Evolutionary conservation across 2,797 vertebrate genomes (phyloP), one percentile per base, ranked within the genome.

Genomic region (Anniella stebbinsi): DNA sequence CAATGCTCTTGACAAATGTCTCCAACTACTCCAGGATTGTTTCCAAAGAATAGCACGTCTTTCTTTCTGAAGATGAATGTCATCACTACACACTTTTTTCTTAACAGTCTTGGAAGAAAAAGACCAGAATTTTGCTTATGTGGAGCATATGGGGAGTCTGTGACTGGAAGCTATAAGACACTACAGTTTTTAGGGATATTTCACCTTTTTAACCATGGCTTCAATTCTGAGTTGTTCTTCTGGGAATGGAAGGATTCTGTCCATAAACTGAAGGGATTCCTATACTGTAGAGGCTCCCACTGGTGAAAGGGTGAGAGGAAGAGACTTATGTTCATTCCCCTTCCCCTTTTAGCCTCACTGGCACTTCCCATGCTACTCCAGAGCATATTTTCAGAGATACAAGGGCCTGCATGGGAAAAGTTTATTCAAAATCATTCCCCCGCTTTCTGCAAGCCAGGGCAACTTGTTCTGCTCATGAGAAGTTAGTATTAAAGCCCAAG

Each of bases 1-100:
- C 72, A 83, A 83, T 73, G 69, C 69, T 88, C 54, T 63, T 28
- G 69, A 51, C 69, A 75, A 83, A 88, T 88, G 69, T 88, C 54
- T 88, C 38, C 80, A 88, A 60, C 51, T 88, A 73, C 38, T 88
- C 41, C 80, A 75, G n/a, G 17, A 75, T 12, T 83, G 28, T 4
- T 81, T 48, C 36, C 66, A 54, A 81, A 80, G 80, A 73, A 88
- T 63, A 83, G 69, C 73, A n/a, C 30, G 48, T 18, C 33, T 88
- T 73, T 83, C 80, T 45, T 73, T 73, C n/a, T 72, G 41, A 25
- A 73, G 70, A 63, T 60, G 17, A 72, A 70, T 41, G 36, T 80
- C 36, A 69, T n/a, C 7, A 21, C 7, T 23, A 36, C 48, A 84
- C 28, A 84, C 45, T 2, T 48, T 33, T 66, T 69, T 80, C 18